A percentile compares a stretch with the other conserved stretches of the same genome.
phyloP scores from a whole-genome alignment of 1,140 invertebrate genomes.

The Lutraria rhynchaena region DNA sequence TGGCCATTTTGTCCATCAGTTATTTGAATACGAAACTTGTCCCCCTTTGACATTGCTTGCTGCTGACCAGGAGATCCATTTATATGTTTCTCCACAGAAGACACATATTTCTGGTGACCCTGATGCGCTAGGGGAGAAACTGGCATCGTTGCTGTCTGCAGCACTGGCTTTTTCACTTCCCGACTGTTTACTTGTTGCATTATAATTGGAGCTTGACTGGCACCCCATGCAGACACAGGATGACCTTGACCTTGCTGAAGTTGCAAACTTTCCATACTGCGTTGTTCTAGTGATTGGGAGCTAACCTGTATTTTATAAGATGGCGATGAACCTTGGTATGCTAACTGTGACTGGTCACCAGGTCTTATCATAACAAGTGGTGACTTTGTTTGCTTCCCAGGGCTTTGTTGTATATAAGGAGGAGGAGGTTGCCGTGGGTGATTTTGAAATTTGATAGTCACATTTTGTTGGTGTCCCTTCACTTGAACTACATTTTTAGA shows the following conservation, averaged over 20 bases:
- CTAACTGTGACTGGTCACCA: conserved; percentile 37
- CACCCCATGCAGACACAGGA: conserved; percentile 79
- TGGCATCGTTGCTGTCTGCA: conserved; percentile 94
- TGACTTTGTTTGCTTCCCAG: conserved; percentile 93
- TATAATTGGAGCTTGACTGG: conserved; percentile 93
- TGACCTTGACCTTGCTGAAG: conserved; percentile 78
- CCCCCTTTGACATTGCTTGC: conserved; percentile 1
- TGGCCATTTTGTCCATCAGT: conserved; percentile 57
- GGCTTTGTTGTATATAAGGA: conserved; percentile 82
- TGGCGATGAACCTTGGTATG: background rate
- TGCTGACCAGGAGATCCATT: conserved; percentile 36
- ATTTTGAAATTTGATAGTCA: conserved; percentile 62
- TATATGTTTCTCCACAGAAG: conserved; percentile 89
- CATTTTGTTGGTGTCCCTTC: conserved; percentile 22
- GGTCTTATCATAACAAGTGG: conserved; percentile 42
- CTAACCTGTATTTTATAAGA: conserved; percentile 47
- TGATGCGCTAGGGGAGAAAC: conserved; percentile 68
- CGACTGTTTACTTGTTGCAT: conserved; percentile 97
- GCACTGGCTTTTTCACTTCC: conserved; percentile 93
- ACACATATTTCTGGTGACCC: conserved; percentile 90
- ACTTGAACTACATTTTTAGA: conserved; percentile 31
- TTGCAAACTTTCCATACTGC: conserved; percentile 43
- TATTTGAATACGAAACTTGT: conserved; percentile 77
- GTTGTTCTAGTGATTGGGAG: conserved; percentile 14
- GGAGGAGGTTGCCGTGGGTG: conserved; percentile 66